phyloP scores from a whole-genome alignment of 1,140 invertebrate genomes.

The Choristoneura fumiferana region DNA sequence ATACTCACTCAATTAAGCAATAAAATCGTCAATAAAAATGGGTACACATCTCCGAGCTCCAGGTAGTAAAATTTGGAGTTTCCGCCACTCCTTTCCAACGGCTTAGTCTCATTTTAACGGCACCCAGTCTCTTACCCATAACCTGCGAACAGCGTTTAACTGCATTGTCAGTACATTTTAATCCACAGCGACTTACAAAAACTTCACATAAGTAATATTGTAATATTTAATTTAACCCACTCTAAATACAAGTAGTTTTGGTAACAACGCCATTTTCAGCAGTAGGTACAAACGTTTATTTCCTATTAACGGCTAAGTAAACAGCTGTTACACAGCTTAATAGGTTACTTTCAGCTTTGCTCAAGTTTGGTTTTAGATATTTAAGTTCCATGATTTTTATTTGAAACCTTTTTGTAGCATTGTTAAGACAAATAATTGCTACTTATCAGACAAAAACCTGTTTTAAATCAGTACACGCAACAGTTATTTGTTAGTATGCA shows the following conservation, averaged over 20 bases:
- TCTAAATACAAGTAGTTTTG: background rate
- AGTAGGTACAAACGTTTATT: background rate
- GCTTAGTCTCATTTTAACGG: background rate
- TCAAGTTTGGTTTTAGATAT: background rate
- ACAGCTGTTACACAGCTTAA: background rate
- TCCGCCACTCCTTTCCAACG: background rate
- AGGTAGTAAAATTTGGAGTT: no score
- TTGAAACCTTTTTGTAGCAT: no score
- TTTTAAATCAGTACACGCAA: no score
- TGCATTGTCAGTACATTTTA: background rate
- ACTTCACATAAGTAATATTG: background rate
- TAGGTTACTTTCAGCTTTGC: background rate
- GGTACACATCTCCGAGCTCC: no score
- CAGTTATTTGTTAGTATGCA: no score
- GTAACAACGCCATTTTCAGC: background rate
- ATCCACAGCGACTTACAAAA: background rate
- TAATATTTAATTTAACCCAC: slow-evolving; percentile 9
- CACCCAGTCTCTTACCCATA: background rate
- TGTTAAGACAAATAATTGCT: no score
- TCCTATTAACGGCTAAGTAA: background rate
- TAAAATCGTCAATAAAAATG: no score
- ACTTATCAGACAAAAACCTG: no score
- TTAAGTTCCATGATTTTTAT: background rate
- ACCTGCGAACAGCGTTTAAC: background rate
- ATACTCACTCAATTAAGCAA: background rate